Percentiles rank a stretch among this genome's conserved stretches.
phyloP scores from a whole-genome alignment of 2,888 invertebrate species.

The Lasius platythorax region DNA sequence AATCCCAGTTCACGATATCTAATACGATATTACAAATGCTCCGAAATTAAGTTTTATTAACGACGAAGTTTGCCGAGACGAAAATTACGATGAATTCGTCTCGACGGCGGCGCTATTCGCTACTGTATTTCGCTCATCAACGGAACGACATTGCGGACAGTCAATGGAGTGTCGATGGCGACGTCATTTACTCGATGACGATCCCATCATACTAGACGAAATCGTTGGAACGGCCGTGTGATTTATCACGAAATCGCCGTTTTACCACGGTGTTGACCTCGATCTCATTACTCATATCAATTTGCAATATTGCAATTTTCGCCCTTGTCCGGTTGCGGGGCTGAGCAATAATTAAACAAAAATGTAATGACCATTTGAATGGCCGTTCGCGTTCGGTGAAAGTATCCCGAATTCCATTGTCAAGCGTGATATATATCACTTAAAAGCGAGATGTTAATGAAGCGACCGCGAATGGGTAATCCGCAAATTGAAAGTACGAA shows the following conservation, averaged over 20 bases:
- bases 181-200: conserved; percentile 27
- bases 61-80: not conserved
- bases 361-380: not conserved
- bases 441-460: conserved; percentile 32
- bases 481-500: conserved; percentile 1
- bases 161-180: conserved; percentile 20
- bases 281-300: conserved; percentile 3
- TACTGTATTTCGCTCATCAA: conserved; percentile 17
- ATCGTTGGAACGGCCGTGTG: conserved; percentile 15
- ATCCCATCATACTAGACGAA: conserved; percentile 22
- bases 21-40: not conserved
- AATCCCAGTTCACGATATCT: not conserved
- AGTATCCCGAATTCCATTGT: not conserved
- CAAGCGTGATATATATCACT: conserved; percentile 3
- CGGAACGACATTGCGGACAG: conserved; percentile 11
- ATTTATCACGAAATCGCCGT: conserved; percentile 33
- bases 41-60: conserved; percentile 5
- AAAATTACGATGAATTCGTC: not conserved
- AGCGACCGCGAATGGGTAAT: not conserved
- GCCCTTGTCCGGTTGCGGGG: not conserved
- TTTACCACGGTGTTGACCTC: conserved; percentile 15
- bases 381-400: not conserved
- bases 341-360: not conserved
- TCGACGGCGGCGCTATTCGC: not conserved
- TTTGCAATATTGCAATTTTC: conserved; percentile 10